Evolutionary conservation across 1,140 invertebrate genomes (phyloP).

Genomic region (Aphis gossypii): DNA sequence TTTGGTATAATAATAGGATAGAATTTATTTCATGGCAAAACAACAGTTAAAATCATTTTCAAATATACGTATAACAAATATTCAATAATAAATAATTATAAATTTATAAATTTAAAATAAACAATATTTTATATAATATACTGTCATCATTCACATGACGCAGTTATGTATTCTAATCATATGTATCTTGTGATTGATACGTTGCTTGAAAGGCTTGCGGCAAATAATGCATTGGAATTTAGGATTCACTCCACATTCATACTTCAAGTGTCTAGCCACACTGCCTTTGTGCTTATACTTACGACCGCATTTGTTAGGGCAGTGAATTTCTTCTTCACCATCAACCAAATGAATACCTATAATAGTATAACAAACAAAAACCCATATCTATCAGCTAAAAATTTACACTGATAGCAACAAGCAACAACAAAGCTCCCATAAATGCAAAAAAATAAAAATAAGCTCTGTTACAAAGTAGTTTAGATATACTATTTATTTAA

Average conservation of each 20-base stretch:
- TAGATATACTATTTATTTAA: not conserved
- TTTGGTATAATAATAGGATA: not conserved
- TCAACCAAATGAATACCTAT: not conserved
- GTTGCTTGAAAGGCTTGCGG: constrained; percentile 66
- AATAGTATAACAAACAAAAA: constrained; percentile 14
- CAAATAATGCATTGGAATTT: constrained; percentile 69
- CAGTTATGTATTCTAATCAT: constrained; percentile 60
- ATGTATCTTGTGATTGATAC: constrained; percentile 65
- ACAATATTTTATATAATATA: not conserved
- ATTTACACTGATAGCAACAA: not conserved
- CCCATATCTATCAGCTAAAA: not conserved
- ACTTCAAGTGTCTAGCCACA: constrained; percentile 65
- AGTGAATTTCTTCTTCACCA: not conserved
- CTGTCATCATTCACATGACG: not conserved
- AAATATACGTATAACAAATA: not conserved
- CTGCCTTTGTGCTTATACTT: constrained; percentile 64
- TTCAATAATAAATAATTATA: not conserved
- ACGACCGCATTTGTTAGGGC: constrained; percentile 56
- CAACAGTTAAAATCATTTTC: not conserved
- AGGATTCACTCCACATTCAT: constrained; percentile 69
- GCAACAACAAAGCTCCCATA: not conserved
- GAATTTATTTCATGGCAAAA: not conserved
- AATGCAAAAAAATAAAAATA: constrained; percentile 19
- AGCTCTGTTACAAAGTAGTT: not conserved
- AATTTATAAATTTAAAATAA: not conserved